Evolutionary conservation across 2,888 invertebrate genomes (phyloP).

Genomic region (Eilema griseolum): DNA sequence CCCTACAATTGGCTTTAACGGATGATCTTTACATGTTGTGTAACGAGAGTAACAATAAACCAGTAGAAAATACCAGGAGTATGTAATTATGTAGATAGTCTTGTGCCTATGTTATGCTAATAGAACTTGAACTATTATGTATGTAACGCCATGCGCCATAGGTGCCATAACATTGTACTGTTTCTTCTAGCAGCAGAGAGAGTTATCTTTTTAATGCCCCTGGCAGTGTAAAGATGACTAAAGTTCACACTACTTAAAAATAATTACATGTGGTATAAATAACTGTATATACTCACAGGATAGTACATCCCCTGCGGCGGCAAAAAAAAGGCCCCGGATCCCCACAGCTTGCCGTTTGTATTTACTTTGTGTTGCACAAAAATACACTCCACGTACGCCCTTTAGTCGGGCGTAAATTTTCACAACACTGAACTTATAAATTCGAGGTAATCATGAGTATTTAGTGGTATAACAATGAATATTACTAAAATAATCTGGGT

Average conservation of each 20-base stretch:
- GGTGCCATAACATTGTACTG: conserved; percentile 53
- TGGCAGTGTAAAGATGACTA: conserved; percentile 31
- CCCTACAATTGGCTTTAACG: neutral
- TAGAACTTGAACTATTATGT: conserved; percentile 29
- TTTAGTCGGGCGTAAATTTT: conserved; percentile 74
- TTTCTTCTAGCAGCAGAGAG: conserved; percentile 51
- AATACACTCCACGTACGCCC: conserved; percentile 85
- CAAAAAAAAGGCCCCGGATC: conserved; percentile 98
- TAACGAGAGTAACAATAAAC: conserved; percentile 16
- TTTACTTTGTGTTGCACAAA: conserved; percentile 87
- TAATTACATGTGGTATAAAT: conserved; percentile 31
- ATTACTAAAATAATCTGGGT: conserved; percentile 73
- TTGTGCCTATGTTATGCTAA: conserved; percentile 17
- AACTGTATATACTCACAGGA: conserved; percentile 92
- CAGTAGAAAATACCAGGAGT: conserved; percentile 14
- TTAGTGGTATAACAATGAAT: conserved; percentile 69
- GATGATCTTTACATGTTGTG: conserved; percentile 9
- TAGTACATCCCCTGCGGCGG: conserved; percentile 99
- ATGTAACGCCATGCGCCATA: conserved; percentile 70
- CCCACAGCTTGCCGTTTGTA: conserved; percentile 98
- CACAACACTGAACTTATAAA: conserved; percentile 85
- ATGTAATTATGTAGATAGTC: neutral
- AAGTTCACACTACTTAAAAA: conserved; percentile 24
- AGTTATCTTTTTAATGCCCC: conserved; percentile 45
- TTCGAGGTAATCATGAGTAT: conserved; percentile 84